Conservation (phyloP, 2,113 vertebrate genomes). For the Arizona elegans region DNA sequence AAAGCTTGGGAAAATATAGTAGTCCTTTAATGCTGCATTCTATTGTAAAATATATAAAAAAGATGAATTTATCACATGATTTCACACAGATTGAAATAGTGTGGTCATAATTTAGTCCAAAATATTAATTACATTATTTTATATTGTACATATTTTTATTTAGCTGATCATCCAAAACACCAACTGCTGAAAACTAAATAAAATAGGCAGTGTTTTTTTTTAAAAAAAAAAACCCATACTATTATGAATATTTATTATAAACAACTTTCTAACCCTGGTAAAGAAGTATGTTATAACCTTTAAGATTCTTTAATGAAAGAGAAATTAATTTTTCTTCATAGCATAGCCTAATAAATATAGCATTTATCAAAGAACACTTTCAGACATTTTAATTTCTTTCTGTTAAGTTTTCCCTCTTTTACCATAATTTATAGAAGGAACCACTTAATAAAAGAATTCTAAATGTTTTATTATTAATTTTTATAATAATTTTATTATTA, state of each 20-base stretch:
- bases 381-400: not conserved
- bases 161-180: not conserved
- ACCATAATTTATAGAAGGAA: constrained; percentile 22
- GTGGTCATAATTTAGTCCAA: not conserved
- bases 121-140: not conserved
- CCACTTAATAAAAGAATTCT: constrained; percentile 40
- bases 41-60: not conserved
- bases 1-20: not conserved
- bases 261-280: constrained; percentile 31
- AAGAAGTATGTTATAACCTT: constrained; percentile 32
- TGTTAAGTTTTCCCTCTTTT: constrained; percentile 21
- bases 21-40: not conserved
- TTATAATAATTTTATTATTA: constrained; percentile 49
- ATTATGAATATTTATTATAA: not conserved
- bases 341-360: constrained; percentile 34
- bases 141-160: not conserved
- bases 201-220: not conserved
- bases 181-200: not conserved
- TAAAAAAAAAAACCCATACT: not conserved
- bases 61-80: not conserved
- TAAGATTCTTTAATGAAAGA: constrained; percentile 30
- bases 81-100: not conserved
- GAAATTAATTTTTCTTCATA: constrained; percentile 27
- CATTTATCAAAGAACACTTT: not conserved
- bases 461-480: constrained; percentile 43